Conservation (phyloP, 1,140 invertebrate genomes). For the Grapholita molesta region DNA sequence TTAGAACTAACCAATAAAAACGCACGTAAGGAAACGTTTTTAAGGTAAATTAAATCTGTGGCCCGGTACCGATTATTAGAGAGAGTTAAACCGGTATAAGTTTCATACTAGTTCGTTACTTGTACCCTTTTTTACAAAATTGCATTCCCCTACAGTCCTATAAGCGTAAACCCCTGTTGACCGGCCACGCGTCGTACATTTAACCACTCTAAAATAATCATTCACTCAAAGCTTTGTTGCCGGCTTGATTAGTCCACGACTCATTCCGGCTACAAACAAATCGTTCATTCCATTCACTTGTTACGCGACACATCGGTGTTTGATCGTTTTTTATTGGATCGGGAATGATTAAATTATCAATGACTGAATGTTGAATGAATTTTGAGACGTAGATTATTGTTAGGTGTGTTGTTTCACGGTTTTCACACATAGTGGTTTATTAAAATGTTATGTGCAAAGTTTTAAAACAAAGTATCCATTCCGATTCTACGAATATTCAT, state of each 20-base stretch:
- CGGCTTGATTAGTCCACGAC: constrained; percentile 40
- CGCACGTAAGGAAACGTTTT: too few species aligned
- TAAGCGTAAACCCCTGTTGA: neutral
- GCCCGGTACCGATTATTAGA: too few species aligned
- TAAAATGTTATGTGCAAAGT: too few species aligned
- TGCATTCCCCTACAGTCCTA: constrained; percentile 21
- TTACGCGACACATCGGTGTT: constrained; percentile 28
- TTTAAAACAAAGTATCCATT: too few species aligned
- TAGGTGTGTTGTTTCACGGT: too few species aligned
- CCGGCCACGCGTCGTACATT: constrained; percentile 28
- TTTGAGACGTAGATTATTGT: neutral
- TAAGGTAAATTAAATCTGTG: too few species aligned
- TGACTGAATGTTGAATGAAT: neutral
- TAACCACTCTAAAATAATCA: constrained; percentile 53
- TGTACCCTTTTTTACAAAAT: too few species aligned
- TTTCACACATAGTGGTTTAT: too few species aligned
- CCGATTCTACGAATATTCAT: neutral
- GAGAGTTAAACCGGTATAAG: too few species aligned
- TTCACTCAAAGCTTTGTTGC: constrained; percentile 55
- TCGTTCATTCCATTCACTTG: constrained; percentile 48
- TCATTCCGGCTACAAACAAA: constrained; percentile 52
- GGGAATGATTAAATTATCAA: constrained; percentile 1
- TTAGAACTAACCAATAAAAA: too few species aligned
- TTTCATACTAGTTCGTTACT: too few species aligned
- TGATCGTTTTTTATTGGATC: constrained; percentile 25